These are phyloP conservation scores for Heliconius ethilla DNA, from an alignment of 2,888 invertebrate genomes.

Conservation along the genomic window DNA sequence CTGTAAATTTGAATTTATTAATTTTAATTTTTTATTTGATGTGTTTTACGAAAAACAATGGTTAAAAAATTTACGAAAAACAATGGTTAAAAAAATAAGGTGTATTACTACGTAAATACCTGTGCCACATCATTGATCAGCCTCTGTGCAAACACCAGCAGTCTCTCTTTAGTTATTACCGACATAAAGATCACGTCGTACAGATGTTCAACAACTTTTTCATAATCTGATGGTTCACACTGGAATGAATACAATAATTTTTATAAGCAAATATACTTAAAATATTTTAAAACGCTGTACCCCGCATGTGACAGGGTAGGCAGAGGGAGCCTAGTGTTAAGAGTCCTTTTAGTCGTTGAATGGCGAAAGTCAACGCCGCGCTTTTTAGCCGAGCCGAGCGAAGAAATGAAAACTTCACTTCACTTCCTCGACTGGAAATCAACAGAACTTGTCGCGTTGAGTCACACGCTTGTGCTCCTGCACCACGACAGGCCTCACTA, in stretches of 20 bases:
- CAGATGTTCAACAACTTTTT: conserved; percentile 88
- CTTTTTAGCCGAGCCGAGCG: too few relatives aligned
- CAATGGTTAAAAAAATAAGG: neutral
- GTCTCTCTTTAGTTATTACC: conserved; percentile 86
- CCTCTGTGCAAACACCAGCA: conserved; percentile 90
- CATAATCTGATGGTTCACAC: conserved; percentile 89
- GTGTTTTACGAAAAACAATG: neutral
- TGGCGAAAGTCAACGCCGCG: too few relatives aligned
- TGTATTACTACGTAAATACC: conserved; percentile 54
- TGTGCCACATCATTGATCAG: conserved; percentile 91
- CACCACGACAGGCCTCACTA: too few relatives aligned
- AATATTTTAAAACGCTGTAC: neutral
- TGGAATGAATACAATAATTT: conserved; percentile 54
- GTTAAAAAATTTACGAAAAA: neutral
- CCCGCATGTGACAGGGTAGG: too few relatives aligned
- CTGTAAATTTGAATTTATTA: too few relatives aligned
- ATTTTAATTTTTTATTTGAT: neutral
- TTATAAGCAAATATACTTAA: neutral
- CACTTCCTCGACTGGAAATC: too few relatives aligned
- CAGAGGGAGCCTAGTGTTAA: too few relatives aligned
- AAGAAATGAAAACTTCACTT: too few relatives aligned
- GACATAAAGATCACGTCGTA: conserved; percentile 88
- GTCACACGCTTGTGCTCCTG: too few relatives aligned
- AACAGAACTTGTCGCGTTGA: too few relatives aligned
- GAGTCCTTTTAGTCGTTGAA: too few relatives aligned